These are phyloP conservation scores for Microplitis mediator DNA, from an alignment of 1,140 invertebrate species.

Conservation along the genomic window DNA sequence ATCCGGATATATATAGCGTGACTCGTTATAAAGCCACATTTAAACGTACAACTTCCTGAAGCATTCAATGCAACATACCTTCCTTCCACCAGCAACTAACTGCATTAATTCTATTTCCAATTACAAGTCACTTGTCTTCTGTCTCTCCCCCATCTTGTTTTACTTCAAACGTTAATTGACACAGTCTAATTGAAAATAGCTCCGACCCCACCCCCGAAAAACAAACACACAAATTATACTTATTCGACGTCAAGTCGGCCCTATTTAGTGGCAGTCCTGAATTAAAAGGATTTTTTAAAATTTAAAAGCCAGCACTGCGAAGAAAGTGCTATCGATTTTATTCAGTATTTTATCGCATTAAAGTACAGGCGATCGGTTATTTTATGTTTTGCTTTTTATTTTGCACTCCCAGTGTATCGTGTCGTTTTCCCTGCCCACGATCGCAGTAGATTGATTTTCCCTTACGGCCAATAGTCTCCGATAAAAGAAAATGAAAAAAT, in stretches of 20 bases:
- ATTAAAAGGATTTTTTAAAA: neutral
- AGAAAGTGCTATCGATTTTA: neutral
- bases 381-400: slow-evolving; percentile 13
- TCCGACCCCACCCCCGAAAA: neutral
- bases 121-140: no score
- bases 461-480: neutral
- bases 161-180: neutral
- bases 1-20: slow-evolving; percentile 14
- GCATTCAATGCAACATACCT: neutral
- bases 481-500: neutral
- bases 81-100: neutral
- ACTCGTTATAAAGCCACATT: neutral
- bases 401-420: neutral
- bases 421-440: slow-evolving; percentile 3
- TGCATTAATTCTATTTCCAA: no score
- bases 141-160: neutral
- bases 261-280: neutral
- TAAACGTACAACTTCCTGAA: slow-evolving; percentile 5
- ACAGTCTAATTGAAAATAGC: no score
- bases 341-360: slow-evolving; percentile 28
- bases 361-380: slow-evolving; percentile 15
- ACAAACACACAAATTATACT: neutral
- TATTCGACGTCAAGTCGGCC: no score
- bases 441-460: slow-evolving; percentile 29
- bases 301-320: neutral